Percentiles rank a stretch among this genome's conserved stretches.
Conservation (phyloP, 2,888 invertebrate species). For the Meganola albula region DNA sequence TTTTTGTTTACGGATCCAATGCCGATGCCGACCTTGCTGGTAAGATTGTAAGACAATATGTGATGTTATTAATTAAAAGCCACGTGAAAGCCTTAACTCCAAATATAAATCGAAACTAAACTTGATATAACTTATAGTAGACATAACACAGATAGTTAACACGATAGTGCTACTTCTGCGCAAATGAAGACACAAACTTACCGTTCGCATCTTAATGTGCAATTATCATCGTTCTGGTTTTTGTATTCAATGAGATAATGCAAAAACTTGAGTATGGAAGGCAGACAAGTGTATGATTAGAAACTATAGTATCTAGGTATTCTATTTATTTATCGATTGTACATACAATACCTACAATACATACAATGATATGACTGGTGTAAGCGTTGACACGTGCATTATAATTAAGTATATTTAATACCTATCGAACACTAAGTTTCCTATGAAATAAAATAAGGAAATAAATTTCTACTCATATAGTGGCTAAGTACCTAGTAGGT, state of each 20-base stretch:
- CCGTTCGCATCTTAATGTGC: constrained; percentile 23
- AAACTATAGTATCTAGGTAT: constrained; percentile 8
- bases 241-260: constrained; percentile 15
- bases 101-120: too few relatives aligned
- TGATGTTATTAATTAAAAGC: constrained; percentile 20
- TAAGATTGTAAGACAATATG: constrained; percentile 41
- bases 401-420: too few relatives aligned
- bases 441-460: too few relatives aligned
- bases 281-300: constrained; percentile 6
- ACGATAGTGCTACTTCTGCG: constrained; percentile 13
- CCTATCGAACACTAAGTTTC: too few relatives aligned
- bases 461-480: too few relatives aligned
- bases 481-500: too few relatives aligned
- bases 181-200: constrained; percentile 12
- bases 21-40: constrained; percentile 59
- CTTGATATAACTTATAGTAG: too few relatives aligned
- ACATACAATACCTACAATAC: constrained; percentile 13
- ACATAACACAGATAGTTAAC: too few relatives aligned
- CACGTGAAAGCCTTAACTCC: constrained; percentile 15
- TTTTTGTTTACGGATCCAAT: constrained; percentile 61
- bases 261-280: constrained; percentile 10
- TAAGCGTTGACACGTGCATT: too few relatives aligned
- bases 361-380: too few relatives aligned
- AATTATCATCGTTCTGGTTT: constrained; percentile 19
- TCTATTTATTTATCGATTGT: constrained; percentile 13